Conservation (phyloP, 1,140 invertebrate species). For the Zaprionus tsacasi region DNA sequence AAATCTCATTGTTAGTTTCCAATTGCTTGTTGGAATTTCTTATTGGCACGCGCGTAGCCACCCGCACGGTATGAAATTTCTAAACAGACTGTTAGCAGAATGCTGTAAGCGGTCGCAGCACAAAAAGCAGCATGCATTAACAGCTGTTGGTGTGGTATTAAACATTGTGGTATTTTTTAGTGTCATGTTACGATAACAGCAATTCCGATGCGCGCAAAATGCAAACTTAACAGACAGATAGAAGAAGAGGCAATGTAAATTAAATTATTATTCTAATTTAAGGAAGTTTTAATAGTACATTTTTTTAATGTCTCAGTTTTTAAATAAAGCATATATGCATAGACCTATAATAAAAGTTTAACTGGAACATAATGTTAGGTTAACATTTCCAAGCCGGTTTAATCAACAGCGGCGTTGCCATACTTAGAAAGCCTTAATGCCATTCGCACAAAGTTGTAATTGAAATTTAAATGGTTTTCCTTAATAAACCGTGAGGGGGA, state of each 20-base stretch:
- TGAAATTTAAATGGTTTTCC: conserved; percentile 5
- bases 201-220: background rate
- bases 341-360: background rate
- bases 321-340: background rate
- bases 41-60: conserved; percentile 47
- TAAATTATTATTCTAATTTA: background rate
- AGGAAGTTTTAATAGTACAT: too few relatives aligned
- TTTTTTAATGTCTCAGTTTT: too few relatives aligned
- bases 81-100: conserved; percentile 39
- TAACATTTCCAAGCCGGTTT: background rate
- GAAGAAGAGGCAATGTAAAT: background rate
- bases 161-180: conserved; percentile 36
- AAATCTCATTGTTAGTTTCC: conserved; percentile 51
- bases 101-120: conserved; percentile 24
- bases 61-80: conserved; percentile 44
- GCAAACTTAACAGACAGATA: background rate
- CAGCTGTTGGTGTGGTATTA: conserved; percentile 42
- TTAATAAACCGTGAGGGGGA: background rate
- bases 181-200: background rate
- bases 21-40: conserved; percentile 37
- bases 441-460: conserved; percentile 18
- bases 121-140: conserved; percentile 22
- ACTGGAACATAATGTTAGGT: background rate
- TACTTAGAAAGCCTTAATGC: background rate
- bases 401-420: conserved; percentile 19